Conservation (phyloP, 1,140 invertebrate species). For the Drosophila pruinosa region DNA sequence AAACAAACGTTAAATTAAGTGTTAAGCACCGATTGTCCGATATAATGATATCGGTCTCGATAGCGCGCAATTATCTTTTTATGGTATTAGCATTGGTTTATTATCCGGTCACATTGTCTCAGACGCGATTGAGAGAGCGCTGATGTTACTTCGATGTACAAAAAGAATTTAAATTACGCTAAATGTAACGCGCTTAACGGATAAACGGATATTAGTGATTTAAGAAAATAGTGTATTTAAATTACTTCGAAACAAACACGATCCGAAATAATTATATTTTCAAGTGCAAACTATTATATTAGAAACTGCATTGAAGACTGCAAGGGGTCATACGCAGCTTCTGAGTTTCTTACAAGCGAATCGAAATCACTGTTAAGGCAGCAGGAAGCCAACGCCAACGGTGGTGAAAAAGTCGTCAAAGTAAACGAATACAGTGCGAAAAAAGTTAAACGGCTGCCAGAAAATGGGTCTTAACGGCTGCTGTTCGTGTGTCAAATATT, state of each 20-base stretch:
- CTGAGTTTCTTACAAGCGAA: constrained; percentile 23
- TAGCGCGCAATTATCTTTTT: background rate
- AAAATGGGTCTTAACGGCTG: constrained; percentile 87
- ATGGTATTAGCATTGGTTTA: background rate
- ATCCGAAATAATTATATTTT: constrained; percentile 7
- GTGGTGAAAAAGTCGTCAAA: constrained; percentile 58
- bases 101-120: constrained; percentile 23
- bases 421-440: constrained; percentile 17
- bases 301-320: constrained; percentile 35
- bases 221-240: constrained; percentile 29
- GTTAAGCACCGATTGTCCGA: background rate
- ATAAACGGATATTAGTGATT: constrained; percentile 35
- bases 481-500: constrained; percentile 88
- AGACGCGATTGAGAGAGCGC: constrained; percentile 51
- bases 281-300: constrained; percentile 5
- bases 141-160: constrained; percentile 49
- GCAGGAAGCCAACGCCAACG: constrained; percentile 27
- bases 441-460: constrained; percentile 14
- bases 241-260: constrained; percentile 4
- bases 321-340: constrained; percentile 38
- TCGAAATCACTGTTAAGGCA: constrained; percentile 22
- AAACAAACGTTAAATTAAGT: background rate
- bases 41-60: background rate
- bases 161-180: constrained; percentile 62
- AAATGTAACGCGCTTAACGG: constrained; percentile 54